phyloP scores from a whole-genome alignment of 2,888 invertebrate species.

The Cosmia trapezina region DNA sequence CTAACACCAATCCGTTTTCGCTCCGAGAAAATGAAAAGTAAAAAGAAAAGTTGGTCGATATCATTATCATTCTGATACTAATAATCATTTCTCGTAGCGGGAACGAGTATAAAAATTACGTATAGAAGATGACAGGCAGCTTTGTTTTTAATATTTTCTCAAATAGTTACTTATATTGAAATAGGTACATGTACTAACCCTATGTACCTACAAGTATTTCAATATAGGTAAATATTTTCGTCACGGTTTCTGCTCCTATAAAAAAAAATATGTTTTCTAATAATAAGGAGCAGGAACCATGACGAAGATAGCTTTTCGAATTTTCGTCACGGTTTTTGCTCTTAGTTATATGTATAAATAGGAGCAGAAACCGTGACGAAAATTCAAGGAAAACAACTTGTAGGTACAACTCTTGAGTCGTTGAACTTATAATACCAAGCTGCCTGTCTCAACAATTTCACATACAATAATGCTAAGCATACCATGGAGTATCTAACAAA shows the following conservation, averaged over 20 bases:
- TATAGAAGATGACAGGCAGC: neutral
- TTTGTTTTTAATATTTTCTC: neutral
- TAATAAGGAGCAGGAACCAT: too few relatives aligned
- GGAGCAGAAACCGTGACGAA: neutral
- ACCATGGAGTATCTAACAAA: constrained; percentile 23
- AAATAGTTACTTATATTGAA: neutral
- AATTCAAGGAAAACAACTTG: neutral
- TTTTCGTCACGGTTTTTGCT: too few relatives aligned
- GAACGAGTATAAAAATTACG: neutral
- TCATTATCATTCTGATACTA: neutral
- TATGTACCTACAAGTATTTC: too few relatives aligned
- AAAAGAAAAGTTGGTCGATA: neutral
- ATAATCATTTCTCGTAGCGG: neutral
- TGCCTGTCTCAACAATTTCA: constrained; percentile 7
- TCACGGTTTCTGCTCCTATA: too few relatives aligned
- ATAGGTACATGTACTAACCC: neutral
- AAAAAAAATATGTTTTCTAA: too few relatives aligned
- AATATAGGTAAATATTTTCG: too few relatives aligned
- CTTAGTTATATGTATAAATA: too few relatives aligned
- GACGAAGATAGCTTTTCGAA: too few relatives aligned
- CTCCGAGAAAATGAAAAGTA: neutral
- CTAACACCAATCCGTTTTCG: neutral
- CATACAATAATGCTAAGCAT: constrained; percentile 5
- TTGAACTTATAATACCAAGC: constrained; percentile 1
- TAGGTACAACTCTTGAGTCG: neutral